These are phyloP conservation scores for Laterallus jamaicensis DNA, from an alignment of 2,113 vertebrate genomes.

Conservation along the genomic window DNA sequence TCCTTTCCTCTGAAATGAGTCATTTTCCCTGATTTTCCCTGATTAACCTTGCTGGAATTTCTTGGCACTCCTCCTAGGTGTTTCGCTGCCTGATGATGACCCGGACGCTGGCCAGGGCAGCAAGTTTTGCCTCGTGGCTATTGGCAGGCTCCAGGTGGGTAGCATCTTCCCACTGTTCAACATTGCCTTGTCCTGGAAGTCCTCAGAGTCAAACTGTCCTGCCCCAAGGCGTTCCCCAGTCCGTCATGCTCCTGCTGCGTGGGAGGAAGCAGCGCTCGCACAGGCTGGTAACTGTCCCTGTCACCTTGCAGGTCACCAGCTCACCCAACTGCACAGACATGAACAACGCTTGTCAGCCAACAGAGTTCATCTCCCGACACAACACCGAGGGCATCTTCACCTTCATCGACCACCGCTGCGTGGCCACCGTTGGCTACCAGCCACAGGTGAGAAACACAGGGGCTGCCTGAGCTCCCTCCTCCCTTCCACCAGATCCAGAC, in stretches of 20 bases:
- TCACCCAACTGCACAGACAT: constrained; percentile 88
- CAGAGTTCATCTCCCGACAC: constrained; percentile 96
- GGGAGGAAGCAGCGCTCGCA: fast-evolving
- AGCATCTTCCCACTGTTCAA: background rate
- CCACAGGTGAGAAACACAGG: constrained; percentile 82
- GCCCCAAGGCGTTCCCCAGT: fast-evolving
- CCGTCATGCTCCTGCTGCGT: background rate
- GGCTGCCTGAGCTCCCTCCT: background rate
- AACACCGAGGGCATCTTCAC: constrained; percentile 91
- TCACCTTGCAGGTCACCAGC: constrained; percentile 85
- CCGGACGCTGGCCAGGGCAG: constrained; percentile 89
- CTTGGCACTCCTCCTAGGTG: constrained; percentile 74
- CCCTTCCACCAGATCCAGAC: background rate
- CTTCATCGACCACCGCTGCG: constrained; percentile 93
- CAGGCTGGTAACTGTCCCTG: fast-evolving
- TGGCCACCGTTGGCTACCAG: constrained; percentile 91
- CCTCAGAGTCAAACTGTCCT: fast-evolving
- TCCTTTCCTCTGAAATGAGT: background rate
- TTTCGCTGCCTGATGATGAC: constrained; percentile 91
- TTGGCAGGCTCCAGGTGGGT: constrained; percentile 92
- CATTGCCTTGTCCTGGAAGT: fast-evolving
- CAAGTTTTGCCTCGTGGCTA: constrained; percentile 95
- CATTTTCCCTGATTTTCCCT: background rate
- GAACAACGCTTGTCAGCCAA: constrained; percentile 86
- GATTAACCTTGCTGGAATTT: background rate